Evolutionary conservation across 2,797 vertebrate genomes (phyloP).

Genomic region (Siniperca obscura): DNA sequence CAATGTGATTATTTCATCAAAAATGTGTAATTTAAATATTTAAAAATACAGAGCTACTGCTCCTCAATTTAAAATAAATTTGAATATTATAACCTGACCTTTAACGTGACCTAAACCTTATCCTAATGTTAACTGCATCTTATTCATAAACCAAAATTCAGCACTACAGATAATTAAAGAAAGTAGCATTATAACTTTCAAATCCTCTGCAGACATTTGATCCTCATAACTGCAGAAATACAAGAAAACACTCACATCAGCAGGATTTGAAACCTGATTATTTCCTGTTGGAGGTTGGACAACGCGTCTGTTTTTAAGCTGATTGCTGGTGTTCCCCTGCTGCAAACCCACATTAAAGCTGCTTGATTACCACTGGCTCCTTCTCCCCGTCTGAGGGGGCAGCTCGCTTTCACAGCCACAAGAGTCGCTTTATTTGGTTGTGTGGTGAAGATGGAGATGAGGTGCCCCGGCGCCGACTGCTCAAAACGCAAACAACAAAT

Average conservation of each 20-base stretch:
- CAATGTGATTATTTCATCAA: too few species aligned
- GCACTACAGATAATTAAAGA: neutral
- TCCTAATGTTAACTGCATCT: neutral
- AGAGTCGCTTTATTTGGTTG: conserved; percentile 18
- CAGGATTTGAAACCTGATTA: conserved; percentile 19
- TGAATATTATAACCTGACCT: neutral
- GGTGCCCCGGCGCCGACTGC: neutral
- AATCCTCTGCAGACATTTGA: neutral
- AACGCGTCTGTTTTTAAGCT: conserved; percentile 20
- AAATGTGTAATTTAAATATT: neutral
- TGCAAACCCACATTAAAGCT: conserved; percentile 41
- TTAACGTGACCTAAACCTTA: neutral
- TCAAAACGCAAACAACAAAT: conserved; percentile 24
- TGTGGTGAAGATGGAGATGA: conserved; percentile 27
- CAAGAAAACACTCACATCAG: neutral
- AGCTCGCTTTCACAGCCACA: conserved; percentile 3
- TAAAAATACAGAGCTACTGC: neutral
- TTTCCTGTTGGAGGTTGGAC: conserved; percentile 5
- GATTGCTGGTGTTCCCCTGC: conserved; percentile 23
- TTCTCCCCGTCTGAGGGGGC: conserved; percentile 9
- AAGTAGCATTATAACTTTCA: neutral
- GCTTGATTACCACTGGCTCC: conserved; percentile 22
- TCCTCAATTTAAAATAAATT: neutral
- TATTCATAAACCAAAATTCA: neutral
- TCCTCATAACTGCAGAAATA: conserved; percentile 3